Evolutionary conservation across 1,140 invertebrate genomes (phyloP).

Genomic region (Liolophura sinensis): DNA sequence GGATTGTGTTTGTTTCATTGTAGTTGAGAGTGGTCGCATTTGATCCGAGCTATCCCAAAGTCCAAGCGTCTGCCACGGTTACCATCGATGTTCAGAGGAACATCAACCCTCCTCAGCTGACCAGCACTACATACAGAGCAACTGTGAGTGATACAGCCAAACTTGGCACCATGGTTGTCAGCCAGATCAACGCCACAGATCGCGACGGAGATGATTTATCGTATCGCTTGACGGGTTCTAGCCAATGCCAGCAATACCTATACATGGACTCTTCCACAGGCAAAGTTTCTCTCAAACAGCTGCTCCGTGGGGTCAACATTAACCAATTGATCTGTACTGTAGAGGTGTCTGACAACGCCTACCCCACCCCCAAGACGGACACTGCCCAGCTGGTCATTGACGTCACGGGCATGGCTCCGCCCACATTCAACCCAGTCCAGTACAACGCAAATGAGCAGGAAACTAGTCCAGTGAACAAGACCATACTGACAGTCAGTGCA

Average conservation of each 20-base stretch:
- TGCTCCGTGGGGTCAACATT: constrained; percentile 17
- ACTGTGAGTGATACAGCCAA: too few relatives aligned
- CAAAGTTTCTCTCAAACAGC: constrained; percentile 16
- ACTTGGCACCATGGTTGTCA: too few relatives aligned
- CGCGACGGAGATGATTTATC: constrained; percentile 15
- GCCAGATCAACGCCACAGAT: too few relatives aligned
- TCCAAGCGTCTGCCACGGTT: too few relatives aligned
- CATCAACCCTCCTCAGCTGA: too few relatives aligned
- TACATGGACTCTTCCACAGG: constrained; percentile 22
- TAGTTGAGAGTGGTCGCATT: too few relatives aligned
- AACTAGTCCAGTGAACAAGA: constrained; percentile 13
- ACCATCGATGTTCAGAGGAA: too few relatives aligned
- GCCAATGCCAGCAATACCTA: constrained; percentile 20
- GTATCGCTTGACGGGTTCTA: constrained; percentile 18
- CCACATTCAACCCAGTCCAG: constrained; percentile 25
- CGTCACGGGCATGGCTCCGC: constrained; percentile 12
- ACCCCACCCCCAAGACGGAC: constrained; percentile 17
- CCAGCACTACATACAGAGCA: too few relatives aligned
- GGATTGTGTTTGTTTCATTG: too few relatives aligned
- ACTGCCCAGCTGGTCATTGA: constrained; percentile 16
- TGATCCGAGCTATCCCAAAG: too few relatives aligned
- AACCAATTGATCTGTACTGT: constrained; percentile 25
- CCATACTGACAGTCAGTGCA: constrained; percentile 23
- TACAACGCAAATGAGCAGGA: constrained; percentile 27
- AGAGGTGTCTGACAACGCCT: constrained; percentile 30